Evolutionary conservation across 2,888 invertebrate species (phyloP).

Genomic region (Heliconius sara): DNA sequence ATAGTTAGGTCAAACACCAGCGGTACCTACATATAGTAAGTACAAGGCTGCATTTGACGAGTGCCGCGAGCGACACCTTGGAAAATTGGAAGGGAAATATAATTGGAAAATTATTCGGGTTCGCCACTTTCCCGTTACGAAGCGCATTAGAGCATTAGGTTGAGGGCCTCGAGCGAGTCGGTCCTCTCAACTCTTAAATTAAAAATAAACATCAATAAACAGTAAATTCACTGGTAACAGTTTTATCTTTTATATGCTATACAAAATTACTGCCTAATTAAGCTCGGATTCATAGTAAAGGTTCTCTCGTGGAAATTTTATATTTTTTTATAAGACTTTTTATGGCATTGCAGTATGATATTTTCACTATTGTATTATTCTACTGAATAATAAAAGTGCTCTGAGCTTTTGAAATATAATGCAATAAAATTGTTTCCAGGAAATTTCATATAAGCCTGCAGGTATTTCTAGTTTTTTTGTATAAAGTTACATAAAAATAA

Average conservation of each 20-base stretch:
- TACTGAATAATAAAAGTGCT: too few species aligned
- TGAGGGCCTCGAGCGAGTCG: constrained; percentile 48
- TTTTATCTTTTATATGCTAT: background rate
- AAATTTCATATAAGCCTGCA: too few species aligned
- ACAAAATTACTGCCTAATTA: background rate
- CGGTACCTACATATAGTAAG: constrained; percentile 35
- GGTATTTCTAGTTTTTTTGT: too few species aligned
- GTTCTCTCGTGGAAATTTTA: too few species aligned
- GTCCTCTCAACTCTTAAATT: constrained; percentile 49
- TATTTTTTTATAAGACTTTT: too few species aligned
- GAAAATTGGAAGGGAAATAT: constrained; percentile 84
- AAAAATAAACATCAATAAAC: constrained; percentile 40
- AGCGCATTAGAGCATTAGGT: constrained; percentile 54
- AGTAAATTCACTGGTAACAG: background rate
- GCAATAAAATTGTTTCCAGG: too few species aligned
- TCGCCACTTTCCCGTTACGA: constrained; percentile 68
- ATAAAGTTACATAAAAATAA: too few species aligned
- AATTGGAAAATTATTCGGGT: constrained; percentile 84
- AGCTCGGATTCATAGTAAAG: background rate
- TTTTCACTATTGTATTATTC: too few species aligned
- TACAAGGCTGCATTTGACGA: constrained; percentile 79
- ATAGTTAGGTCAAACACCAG: constrained; percentile 27
- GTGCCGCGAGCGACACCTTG: constrained; percentile 82
- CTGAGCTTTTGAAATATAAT: too few species aligned
- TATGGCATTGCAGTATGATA: too few species aligned